phyloP scores from a whole-genome alignment of 2,888 invertebrate species.

The Luperina testacea region DNA sequence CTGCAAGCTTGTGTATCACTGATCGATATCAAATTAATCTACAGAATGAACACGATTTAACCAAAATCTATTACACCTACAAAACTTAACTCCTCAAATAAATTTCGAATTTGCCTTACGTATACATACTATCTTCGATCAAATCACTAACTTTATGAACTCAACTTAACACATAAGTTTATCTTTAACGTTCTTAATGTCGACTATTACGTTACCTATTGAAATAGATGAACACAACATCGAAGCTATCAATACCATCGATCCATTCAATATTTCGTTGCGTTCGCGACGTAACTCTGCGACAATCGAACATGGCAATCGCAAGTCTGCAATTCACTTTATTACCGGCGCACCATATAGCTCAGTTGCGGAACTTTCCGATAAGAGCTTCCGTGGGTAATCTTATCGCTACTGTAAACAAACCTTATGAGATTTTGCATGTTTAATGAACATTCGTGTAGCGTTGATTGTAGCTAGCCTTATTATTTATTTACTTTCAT shows the following conservation, averaged over 20 bases:
- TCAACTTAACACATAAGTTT: slow-evolving; percentile 39
- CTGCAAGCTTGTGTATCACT: slow-evolving; percentile 1
- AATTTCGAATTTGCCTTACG: slow-evolving; percentile 27
- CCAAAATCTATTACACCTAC: slow-evolving; percentile 2
- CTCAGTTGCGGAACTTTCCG: slow-evolving; percentile 65
- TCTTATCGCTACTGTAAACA: slow-evolving; percentile 61
- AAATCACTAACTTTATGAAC: slow-evolving; percentile 28
- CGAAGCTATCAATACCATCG: slow-evolving; percentile 46
- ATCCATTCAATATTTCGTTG: slow-evolving; percentile 61
- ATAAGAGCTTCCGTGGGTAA: slow-evolving; percentile 62
- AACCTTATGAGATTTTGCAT: slow-evolving; percentile 64
- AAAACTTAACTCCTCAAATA: slow-evolving; percentile 5
- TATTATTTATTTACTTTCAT: slow-evolving; percentile 54
- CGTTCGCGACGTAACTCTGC: slow-evolving; percentile 46
- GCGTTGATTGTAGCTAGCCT: slow-evolving; percentile 47
- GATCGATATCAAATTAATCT: slow-evolving; percentile 3
- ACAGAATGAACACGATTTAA: background rate
- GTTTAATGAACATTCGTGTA: slow-evolving; percentile 70
- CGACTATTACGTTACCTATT: slow-evolving; percentile 33
- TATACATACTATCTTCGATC: slow-evolving; percentile 15
- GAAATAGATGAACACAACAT: slow-evolving; percentile 43
- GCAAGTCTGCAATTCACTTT: slow-evolving; percentile 56
- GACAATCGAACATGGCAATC: slow-evolving; percentile 57
- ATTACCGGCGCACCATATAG: slow-evolving; percentile 53
- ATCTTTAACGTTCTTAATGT: slow-evolving; percentile 27